Evolutionary conservation across 2,797 vertebrate genomes (phyloP).

Genomic region (Bradypodion pumilum): DNA sequence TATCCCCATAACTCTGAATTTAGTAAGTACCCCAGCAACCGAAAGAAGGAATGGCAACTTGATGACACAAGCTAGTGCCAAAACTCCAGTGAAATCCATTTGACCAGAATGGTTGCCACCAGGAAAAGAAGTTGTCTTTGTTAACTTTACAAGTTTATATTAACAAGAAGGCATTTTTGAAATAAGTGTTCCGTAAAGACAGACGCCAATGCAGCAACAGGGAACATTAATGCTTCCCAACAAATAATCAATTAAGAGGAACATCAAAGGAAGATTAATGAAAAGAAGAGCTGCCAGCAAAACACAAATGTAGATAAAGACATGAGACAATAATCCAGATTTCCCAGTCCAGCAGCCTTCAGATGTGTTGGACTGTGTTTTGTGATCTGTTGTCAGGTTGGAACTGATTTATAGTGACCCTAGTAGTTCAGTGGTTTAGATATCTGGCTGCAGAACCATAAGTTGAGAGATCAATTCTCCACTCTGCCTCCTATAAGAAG

Average conservation of each 20-base stretch:
- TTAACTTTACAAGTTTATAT: neutral
- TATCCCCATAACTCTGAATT: neutral
- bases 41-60: no score
- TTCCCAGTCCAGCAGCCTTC: neutral
- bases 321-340: neutral
- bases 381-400: no score
- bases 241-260: conserved; percentile 7
- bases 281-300: neutral
- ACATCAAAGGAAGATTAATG: neutral
- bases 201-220: neutral
- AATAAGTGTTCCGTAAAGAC: neutral
- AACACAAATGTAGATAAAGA: neutral
- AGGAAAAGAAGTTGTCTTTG: no score
- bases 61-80: no score
- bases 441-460: no score
- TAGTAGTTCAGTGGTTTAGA: no score
- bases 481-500: no score
- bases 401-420: no score
- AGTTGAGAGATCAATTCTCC: no score
- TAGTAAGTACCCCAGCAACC: no score
- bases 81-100: neutral
- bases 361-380: neutral
- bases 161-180: neutral
- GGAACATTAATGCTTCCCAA: neutral
- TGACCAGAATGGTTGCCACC: neutral